Evolutionary conservation across 1,140 invertebrate species (phyloP).

Genomic region (Lepidurus couesii): DNA sequence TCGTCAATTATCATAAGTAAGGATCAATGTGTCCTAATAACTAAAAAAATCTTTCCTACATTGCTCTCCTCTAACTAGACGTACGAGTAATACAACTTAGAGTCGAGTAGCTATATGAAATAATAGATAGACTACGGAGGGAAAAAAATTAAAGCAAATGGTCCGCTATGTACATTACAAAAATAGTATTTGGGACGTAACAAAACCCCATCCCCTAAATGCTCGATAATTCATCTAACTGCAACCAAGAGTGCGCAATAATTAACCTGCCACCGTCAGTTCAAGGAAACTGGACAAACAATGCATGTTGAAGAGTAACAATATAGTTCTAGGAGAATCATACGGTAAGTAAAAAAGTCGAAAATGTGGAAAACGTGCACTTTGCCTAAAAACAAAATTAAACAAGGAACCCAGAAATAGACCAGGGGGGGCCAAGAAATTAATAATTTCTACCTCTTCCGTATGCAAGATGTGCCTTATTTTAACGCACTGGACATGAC

Average conservation of each 20-base stretch:
- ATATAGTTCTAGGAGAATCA: neutral
- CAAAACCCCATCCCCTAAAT: constrained; percentile 19
- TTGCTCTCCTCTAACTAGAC: constrained; percentile 27
- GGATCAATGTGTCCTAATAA: neutral
- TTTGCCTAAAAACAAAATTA: neutral
- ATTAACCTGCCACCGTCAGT: constrained; percentile 13
- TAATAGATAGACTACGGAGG: neutral
- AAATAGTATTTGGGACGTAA: neutral
- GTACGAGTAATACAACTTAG: neutral
- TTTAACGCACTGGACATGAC: neutral
- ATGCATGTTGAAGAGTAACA: constrained; percentile 11
- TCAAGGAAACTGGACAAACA: neutral
- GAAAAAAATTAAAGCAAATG: constrained; percentile 12
- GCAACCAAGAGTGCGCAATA: constrained; percentile 3
- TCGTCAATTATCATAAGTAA: constrained; percentile 23
- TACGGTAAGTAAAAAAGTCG: neutral
- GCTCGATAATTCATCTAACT: neutral
- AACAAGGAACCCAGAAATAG: neutral
- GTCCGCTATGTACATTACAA: constrained; percentile 17
- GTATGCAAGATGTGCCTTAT: too few relatives aligned
- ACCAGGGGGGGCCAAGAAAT: neutral
- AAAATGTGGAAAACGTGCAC: neutral
- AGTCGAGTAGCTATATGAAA: neutral
- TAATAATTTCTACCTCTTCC: neutral
- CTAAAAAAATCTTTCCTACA: constrained; percentile 27